A percentile compares a stretch with the other conserved stretches of the same genome.
Evolutionary conservation across 1,140 invertebrate genomes (phyloP).

Genomic region (Carposina sasakii): DNA sequence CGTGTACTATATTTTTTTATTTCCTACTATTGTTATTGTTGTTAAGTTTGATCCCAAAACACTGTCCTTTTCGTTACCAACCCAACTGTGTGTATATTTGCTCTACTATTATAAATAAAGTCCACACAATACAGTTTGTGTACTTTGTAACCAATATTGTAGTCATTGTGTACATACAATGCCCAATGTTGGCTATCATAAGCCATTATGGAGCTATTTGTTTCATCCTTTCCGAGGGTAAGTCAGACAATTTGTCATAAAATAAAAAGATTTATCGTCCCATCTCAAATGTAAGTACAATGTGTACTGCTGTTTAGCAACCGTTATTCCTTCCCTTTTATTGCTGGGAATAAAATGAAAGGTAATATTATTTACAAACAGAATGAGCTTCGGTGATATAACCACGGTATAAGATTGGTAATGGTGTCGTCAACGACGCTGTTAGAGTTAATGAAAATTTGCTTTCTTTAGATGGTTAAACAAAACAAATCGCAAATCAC

Average conservation of each 20-base stretch:
- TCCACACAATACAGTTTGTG: conserved; percentile 44
- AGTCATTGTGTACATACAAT: conserved; percentile 54
- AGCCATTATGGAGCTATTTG: conserved; percentile 61
- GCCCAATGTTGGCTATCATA: conserved; percentile 47
- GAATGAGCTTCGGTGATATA: too few species aligned
- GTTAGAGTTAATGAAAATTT: too few species aligned
- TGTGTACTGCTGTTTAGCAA: conserved; percentile 54
- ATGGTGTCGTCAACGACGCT: too few species aligned
- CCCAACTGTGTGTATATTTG: too few species aligned
- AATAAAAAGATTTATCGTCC: conserved; percentile 69
- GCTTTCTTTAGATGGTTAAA: too few species aligned
- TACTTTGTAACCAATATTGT: conserved; percentile 41
- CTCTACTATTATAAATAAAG: too few species aligned
- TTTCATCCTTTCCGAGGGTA: conserved; percentile 60
- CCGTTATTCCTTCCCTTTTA: conserved; percentile 66
- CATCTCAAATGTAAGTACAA: conserved; percentile 36
- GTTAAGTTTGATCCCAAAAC: too few species aligned
- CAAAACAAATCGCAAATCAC: too few species aligned
- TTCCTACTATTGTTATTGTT: too few species aligned
- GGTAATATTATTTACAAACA: conserved; percentile 37
- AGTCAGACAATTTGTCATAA: conserved; percentile 70
- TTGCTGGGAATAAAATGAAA: conserved; percentile 59
- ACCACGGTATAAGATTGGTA: too few species aligned
- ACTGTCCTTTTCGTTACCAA: too few species aligned
- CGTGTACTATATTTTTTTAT: too few species aligned